phyloP scores from a whole-genome alignment of 2,888 invertebrate genomes.

The Eilema griseolum region DNA sequence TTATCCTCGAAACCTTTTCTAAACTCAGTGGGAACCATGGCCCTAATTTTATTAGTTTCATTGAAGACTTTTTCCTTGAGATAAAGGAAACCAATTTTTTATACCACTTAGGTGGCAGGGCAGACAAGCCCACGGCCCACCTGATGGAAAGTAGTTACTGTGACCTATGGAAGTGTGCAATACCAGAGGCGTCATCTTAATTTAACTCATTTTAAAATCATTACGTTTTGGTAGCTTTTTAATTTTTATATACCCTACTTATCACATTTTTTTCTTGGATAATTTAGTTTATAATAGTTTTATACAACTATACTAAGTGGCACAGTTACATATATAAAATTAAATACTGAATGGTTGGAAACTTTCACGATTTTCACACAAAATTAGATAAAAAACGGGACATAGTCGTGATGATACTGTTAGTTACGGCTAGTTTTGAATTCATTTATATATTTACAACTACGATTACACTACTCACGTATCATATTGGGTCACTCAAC shows the following conservation, averaged over 20 bases:
- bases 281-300: background rate
- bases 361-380: slow-evolving; percentile 2
- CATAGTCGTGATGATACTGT: background rate
- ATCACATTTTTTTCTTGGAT: background rate
- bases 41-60: too few species aligned
- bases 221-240: background rate
- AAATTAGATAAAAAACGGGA: slow-evolving; percentile 4
- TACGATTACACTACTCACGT: background rate
- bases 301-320: background rate
- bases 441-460: background rate
- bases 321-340: background rate
- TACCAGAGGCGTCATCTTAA: too few species aligned
- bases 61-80: too few species aligned
- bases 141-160: too few species aligned
- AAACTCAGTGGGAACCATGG: too few species aligned
- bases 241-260: background rate
- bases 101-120: too few species aligned
- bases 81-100: too few species aligned
- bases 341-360: background rate
- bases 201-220: too few species aligned
- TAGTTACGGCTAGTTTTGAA: slow-evolving; percentile 1
- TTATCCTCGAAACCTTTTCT: too few species aligned
- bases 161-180: too few species aligned
- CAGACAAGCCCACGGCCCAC: too few species aligned
- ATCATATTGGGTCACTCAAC: background rate